Base-by-base conservation (phyloP, 2,113 vertebrate genomes). In the Tetrao urogallus region DNA sequence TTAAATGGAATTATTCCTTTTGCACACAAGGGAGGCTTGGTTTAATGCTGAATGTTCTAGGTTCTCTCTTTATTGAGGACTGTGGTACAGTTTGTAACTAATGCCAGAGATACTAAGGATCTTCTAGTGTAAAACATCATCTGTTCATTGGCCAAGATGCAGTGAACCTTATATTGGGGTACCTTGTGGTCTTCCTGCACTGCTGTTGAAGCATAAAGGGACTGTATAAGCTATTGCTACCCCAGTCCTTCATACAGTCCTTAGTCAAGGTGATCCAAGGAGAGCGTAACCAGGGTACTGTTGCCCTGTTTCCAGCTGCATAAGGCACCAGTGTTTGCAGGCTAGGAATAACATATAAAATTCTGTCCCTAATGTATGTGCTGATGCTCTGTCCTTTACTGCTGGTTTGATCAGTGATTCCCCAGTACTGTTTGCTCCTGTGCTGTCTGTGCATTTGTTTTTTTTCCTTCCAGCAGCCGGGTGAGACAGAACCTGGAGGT, bases 1-100 rank as follows among this genome's bases (percentile, higher is more conserved):
- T 82, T 82, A 82, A 77, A 45, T 30, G 47, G 61, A 77, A n/a
- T 77, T 91, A 93, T 20, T 93, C 82, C 52, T 82, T 78, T 74
- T 90, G 16, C 67, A 82, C 79, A 63, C 57, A 64, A 45, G 76
- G 72, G 83, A 82, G 38, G 30, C 52, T 80, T 88, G 42, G 24
- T 79, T 79, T 79, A 76, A 36, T 86, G 76, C 86, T 82, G 91
- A 65, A 45, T 65, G 54, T 82, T 96, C 80, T 57, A 45, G 34
- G 38, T 60, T 82, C 80, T 61, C 52, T 85, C 75, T 88, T 88
- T 78, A 72, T 58, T 88, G 86, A 92, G 57, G 50, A 72, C 52
- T 8, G 0, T 54, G 56, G 72, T 80, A 82, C 52, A 64, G 66
- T 81, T 87, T 75, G 82, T 85, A 43, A 60, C n/a, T 76, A 83